These are phyloP conservation scores for Drosophila acutilabella DNA, from an alignment of 2,888 invertebrate genomes.

Conservation along the genomic window DNA sequence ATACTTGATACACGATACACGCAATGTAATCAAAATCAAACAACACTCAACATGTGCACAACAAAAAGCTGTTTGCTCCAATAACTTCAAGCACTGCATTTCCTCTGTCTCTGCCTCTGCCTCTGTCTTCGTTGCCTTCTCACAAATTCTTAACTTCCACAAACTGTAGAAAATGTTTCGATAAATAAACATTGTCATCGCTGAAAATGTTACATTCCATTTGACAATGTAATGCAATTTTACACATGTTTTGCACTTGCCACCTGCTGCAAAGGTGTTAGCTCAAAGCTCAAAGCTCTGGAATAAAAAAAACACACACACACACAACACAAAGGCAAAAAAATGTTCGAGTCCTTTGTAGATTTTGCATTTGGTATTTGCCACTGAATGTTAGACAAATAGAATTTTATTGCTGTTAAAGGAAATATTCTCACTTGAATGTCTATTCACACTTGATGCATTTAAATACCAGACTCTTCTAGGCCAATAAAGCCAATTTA, in stretches of 20 bases:
- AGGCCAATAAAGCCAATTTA: not conserved
- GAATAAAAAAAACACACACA: constrained; percentile 3
- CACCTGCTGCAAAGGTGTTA: not conserved
- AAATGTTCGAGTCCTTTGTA: not conserved
- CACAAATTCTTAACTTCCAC: not conserved
- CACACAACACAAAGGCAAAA: not conserved
- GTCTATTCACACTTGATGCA: not conserved
- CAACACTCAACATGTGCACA: constrained; percentile 14
- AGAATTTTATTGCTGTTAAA: not conserved
- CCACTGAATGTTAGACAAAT: not conserved
- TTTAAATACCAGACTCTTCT: no score
- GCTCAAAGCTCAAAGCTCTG: not conserved
- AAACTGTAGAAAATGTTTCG: not conserved
- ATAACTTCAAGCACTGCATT: not conserved
- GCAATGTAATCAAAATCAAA: constrained; percentile 46
- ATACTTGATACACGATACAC: not conserved
- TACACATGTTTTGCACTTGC: constrained; percentile 11
- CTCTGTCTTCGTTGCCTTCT: no score
- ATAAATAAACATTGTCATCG: constrained; percentile 3
- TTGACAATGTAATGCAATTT: constrained; percentile 20
- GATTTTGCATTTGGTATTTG: not conserved
- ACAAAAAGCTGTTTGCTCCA: constrained; percentile 33
- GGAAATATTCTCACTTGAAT: not conserved
- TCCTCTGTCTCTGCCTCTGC: no score
- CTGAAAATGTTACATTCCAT: constrained; percentile 5